phyloP scores from a whole-genome alignment of 1,140 invertebrate species.

The Pararge aegeria region DNA sequence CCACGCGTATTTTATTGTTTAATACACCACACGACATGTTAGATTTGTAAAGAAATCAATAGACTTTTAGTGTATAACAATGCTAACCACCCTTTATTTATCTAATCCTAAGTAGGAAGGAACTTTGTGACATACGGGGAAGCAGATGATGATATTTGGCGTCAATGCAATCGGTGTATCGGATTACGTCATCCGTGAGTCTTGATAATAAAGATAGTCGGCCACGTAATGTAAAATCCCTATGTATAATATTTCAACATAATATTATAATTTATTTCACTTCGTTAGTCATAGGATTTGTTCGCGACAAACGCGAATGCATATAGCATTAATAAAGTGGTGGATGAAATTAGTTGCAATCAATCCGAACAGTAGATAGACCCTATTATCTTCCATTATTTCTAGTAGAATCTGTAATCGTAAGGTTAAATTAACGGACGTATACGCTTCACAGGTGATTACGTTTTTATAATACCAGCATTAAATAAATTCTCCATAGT shows the following conservation, averaged over 20 bases:
- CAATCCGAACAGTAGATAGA: not conserved
- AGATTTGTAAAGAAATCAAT: no score
- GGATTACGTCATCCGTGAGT: not conserved
- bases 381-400: not conserved
- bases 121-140: no score
- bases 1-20: no score
- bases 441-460: conserved; percentile 14
- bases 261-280: not conserved
- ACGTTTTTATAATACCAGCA: conserved; percentile 1
- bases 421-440: not conserved
- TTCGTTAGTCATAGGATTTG: not conserved
- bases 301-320: not conserved
- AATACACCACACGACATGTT: no score
- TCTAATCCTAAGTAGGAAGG: no score
- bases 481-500: conserved; percentile 5
- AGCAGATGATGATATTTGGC: not conserved
- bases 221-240: conserved; percentile 2
- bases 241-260: conserved; percentile 3
- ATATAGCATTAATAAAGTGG: no score
- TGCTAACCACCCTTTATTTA: no score
- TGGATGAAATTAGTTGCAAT: no score
- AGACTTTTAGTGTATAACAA: no score
- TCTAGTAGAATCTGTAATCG: not conserved
- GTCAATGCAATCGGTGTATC: not conserved
- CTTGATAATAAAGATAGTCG: conserved; percentile 1